These are phyloP conservation scores for Monoplex corrugatus DNA, from an alignment of 2,888 invertebrate genomes.

Conservation along the genomic window DNA sequence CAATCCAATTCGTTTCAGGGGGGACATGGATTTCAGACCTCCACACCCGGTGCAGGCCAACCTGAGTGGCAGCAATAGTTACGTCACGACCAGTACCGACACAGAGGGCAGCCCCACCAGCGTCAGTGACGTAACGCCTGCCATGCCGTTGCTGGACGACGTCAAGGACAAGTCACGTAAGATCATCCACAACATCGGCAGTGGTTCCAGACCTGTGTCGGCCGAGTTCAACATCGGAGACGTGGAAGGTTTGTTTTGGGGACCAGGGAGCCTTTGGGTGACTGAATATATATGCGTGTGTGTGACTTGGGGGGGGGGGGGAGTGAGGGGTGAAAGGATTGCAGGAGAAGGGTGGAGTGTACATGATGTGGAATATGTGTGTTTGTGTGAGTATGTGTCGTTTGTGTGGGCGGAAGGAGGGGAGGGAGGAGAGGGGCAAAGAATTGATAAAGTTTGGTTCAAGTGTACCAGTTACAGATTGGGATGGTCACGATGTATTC, in stretches of 20 bases:
- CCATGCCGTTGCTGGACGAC: conserved; percentile 85
- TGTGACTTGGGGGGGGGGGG: neutral
- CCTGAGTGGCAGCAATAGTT: conserved; percentile 45
- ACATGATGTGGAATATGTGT: too few species aligned
- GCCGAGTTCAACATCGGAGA: conserved; percentile 76
- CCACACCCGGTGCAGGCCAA: conserved; percentile 45
- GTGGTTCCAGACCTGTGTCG: conserved; percentile 75
- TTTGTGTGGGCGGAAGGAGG: neutral
- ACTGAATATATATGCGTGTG: too few species aligned
- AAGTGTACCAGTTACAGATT: too few species aligned
- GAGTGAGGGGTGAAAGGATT: neutral
- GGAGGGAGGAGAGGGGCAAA: neutral
- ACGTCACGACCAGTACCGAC: conserved; percentile 71
- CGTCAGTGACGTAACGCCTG: conserved; percentile 81
- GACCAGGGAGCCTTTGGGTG: neutral
- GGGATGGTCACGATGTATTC: too few species aligned
- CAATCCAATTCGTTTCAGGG: conserved; percentile 79
- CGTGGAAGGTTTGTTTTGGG: conserved; percentile 67
- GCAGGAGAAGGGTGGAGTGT: neutral
- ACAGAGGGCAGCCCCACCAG: conserved; percentile 73
- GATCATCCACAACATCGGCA: conserved; percentile 77
- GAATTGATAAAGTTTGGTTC: too few species aligned
- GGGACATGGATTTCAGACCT: conserved; percentile 43
- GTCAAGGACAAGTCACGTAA: conserved; percentile 84
- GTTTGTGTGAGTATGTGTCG: too few species aligned